Base-by-base conservation (phyloP, 2,888 invertebrate species). In the Galeruca laticollis region DNA sequence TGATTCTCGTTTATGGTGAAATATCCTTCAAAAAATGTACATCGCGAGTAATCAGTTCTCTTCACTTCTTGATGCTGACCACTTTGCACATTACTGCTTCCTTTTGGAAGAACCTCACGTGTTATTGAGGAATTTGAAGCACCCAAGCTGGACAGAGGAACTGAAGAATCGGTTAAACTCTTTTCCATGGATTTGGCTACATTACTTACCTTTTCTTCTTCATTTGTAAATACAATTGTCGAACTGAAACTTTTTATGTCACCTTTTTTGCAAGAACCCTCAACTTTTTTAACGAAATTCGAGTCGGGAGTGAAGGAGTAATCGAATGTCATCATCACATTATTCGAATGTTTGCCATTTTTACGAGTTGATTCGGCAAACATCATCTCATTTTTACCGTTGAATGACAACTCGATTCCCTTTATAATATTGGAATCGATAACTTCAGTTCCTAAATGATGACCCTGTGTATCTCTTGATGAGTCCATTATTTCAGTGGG, bases 1-100 rank as follows among this genome's bases (percentile, higher is more conserved):
- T 60, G 60, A 9, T 60, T 37, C 13, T 43, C 20, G 40, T 47
- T 60, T n/a, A 61, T 61, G 13, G n/a, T 13, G 47, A n/a, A 61
- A 31, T 47, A 20, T 21, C 20, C 47, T 43, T 60, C 43, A n/a
- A 60, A 18, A 26, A 60, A 47, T 47, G 21, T 60, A 60, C 60
- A 60, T 47, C 20, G 15, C 20, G 60, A 60, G 15, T 60, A 43
- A 43, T 33, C 15, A 18, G 59, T 35, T 35, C 59, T 31, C 35
- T 18, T 35, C 59, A 37, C 20, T 2, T 59, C 31, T 59, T n/a
- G 9, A n/a, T 31, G 18, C 15, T 31, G 31, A 33, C 26, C n/a
- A n/a, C n/a, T n/a, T n/a, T n/a, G n/a, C 10, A n/a, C 31, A 59
- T 59, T 59, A 18, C 15, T 59, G 18, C 59, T 59, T n/a, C 33